phyloP scores from a whole-genome alignment of 2,113 vertebrate species.

The Capreolus pygargus region DNA sequence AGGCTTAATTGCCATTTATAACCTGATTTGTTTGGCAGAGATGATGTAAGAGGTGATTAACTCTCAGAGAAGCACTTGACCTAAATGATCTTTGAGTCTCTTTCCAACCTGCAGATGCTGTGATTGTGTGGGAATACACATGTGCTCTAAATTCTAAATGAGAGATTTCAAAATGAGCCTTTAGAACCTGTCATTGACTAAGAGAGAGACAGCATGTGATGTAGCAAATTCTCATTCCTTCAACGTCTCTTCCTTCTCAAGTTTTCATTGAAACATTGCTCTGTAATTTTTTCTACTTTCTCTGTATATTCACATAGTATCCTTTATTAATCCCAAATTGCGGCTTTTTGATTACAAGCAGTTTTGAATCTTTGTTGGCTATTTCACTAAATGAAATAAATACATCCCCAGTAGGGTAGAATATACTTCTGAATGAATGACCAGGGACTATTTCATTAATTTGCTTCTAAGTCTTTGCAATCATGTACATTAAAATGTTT shows the following conservation, averaged over 20 bases:
- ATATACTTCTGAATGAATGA: not conserved
- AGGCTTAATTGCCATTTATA: not conserved
- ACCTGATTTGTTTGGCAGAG: not conserved
- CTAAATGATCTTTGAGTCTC: not conserved
- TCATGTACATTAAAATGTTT: constrained; percentile 3
- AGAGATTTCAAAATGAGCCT: not conserved
- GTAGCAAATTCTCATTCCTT: not conserved
- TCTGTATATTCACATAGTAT: not conserved
- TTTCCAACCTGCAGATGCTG: not conserved
- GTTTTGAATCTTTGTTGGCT: constrained; percentile 9
- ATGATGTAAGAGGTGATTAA: not conserved
- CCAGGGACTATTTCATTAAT: constrained; percentile 33
- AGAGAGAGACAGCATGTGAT: not conserved
- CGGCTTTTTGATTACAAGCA: constrained; percentile 5
- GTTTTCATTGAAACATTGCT: not conserved
- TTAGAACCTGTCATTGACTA: not conserved
- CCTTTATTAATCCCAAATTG: not conserved
- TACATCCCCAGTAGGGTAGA: not conserved
- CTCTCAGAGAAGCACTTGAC: not conserved
- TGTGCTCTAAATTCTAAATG: not conserved
- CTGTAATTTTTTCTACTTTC: not conserved
- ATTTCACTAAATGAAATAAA: constrained; percentile 29
- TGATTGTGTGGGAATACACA: not conserved
- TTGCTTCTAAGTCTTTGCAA: constrained; percentile 29
- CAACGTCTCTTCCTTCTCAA: not conserved